Base-by-base conservation (phyloP, 2,113 vertebrate species). In the Tachycineta bicolor region DNA sequence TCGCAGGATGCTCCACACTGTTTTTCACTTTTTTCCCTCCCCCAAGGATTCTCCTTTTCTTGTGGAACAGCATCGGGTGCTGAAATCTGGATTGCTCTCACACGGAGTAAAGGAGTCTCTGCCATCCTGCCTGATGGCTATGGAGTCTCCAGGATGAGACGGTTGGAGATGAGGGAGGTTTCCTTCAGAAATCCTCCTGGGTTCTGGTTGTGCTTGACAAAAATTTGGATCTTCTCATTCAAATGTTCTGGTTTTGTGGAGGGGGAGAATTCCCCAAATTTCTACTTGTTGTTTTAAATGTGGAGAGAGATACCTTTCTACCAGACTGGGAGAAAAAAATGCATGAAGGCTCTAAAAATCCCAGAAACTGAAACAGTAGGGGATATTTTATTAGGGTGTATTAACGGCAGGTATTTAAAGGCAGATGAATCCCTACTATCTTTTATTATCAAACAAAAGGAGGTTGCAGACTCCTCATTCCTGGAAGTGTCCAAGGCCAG, bases 381-480 rank as follows among this genome's bases (percentile, higher is more conserved):
- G 8, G 31, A 3, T 80, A 10, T 33, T 78, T 39, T 59, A 37
- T 41, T 21, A 25, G 33, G 6, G 13, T 64, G 2, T 26, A 29
- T 26, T 80, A 69, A n/a, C 39, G 24, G 14, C 29, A 64, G 58
- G 25, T 21, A 8, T 78, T 47, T 58, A 52, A 53, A 69, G 74
- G 64, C 20, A 74, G 80, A 79, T 65, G 84, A 89, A 82, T n/a
- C 10, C 3, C 15, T 65, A 68, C 18, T 50, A 1, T 23, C 10
- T 5, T 37, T 68, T 13, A 4, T 75, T 33, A 83, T 12, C 11
- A n/a, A 65, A 65, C 16, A 56, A 26, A 59, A 29, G 10, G 49
- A 63, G 7, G 5, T 28, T 70, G 49, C 24, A 18, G 49, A 6
- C 3, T 56, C 9, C 10, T 5, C 3, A 1, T 31, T 2, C 25